These are phyloP conservation scores for Drosophila nigromelanica DNA, from an alignment of 1,140 invertebrate species.

Conservation along the genomic window DNA sequence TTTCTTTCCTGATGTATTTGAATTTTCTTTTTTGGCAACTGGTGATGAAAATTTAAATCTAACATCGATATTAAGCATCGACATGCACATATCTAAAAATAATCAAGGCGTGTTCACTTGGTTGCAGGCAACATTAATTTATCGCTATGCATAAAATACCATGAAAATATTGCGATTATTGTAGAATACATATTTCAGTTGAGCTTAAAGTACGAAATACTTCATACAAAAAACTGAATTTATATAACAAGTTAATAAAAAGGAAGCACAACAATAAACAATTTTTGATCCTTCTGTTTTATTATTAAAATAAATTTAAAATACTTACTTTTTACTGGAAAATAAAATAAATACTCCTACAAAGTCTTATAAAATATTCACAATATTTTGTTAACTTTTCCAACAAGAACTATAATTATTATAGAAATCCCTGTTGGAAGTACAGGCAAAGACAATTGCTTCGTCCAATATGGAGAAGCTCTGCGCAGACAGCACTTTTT, in stretches of 20 bases:
- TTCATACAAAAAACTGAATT: too few species aligned
- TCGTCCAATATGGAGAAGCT: constrained; percentile 3
- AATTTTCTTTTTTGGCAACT: constrained; percentile 17
- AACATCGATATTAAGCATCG: constrained; percentile 5
- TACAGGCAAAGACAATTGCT: neutral
- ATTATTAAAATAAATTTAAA: too few species aligned
- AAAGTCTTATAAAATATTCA: neutral
- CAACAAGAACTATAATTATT: too few species aligned
- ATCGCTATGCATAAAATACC: neutral
- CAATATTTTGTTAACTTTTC: too few species aligned
- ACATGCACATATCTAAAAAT: constrained; percentile 2
- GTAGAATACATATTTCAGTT: too few species aligned
- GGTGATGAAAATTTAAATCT: constrained; percentile 10
- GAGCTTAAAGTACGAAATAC: too few species aligned
- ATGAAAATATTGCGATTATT: too few species aligned
- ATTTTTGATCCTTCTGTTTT: too few species aligned
- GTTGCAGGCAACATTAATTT: neutral
- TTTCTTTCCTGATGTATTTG: constrained; percentile 18
- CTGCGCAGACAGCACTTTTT: neutral
- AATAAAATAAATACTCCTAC: neutral
- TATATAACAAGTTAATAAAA: too few species aligned
- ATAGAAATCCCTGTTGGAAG: too few species aligned
- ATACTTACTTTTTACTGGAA: too few species aligned
- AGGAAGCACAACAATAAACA: too few species aligned
- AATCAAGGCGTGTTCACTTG: constrained; percentile 1